Conservation (phyloP, 2,797 vertebrate genomes). For the Schizothorax lantsangensis region DNA sequence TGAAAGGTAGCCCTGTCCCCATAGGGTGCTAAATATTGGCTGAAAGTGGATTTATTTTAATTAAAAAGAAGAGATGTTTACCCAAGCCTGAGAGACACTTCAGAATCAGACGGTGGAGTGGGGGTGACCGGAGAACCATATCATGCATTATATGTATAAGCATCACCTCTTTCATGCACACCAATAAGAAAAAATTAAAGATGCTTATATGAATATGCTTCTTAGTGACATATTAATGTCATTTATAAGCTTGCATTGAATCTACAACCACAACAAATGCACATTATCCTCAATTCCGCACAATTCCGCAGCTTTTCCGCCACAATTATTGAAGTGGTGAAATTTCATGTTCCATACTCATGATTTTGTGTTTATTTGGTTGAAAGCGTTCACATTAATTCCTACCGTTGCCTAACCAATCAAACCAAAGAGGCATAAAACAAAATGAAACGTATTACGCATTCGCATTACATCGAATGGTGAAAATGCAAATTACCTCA, state of each 20-base stretch:
- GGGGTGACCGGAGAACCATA: not conserved
- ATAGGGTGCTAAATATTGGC: conserved; percentile 75
- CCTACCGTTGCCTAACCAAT: not conserved
- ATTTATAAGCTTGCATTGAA: not conserved
- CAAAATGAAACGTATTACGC: conserved; percentile 27
- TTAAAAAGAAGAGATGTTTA: conserved; percentile 78
- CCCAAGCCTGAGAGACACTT: conserved; percentile 69
- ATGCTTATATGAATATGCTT: not conserved
- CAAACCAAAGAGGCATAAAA: conserved; percentile 22
- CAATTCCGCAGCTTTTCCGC: not conserved
- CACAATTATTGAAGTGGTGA: not conserved
- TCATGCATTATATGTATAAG: not conserved
- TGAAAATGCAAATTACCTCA: conserved; percentile 43
- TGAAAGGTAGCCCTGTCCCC: conserved; percentile 61
- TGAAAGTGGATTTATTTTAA: conserved; percentile 83
- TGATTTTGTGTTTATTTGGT: conserved; percentile 6
- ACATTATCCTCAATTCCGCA: not conserved
- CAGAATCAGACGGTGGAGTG: conserved; percentile 65
- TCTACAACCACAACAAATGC: not conserved
- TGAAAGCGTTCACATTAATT: not conserved
- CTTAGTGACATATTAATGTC: not conserved
- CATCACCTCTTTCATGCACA: not conserved
- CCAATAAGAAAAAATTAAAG: not conserved
- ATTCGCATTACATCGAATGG: not conserved
- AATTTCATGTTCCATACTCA: not conserved